Conservation (phyloP, 2,797 vertebrate species). For the Muscicapa comitata region DNA sequence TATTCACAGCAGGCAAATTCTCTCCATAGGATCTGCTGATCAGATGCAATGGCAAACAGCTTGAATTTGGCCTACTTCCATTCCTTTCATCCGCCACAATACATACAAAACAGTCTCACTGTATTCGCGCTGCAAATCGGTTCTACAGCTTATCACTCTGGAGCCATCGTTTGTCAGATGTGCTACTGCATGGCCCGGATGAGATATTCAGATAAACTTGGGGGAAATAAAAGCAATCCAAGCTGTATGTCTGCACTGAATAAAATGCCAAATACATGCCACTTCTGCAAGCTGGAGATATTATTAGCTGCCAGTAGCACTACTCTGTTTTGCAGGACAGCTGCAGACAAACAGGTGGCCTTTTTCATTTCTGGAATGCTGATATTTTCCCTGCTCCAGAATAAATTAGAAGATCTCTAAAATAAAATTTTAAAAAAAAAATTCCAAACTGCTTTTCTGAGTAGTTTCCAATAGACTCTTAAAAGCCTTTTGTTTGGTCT, state of each 20-base stretch:
- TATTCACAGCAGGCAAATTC: conserved; percentile 67
- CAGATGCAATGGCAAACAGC: conserved; percentile 49
- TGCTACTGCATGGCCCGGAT: background rate
- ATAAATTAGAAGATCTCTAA: background rate
- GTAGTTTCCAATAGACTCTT: background rate
- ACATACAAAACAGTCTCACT: conserved; percentile 35
- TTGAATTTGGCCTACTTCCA: conserved; percentile 36
- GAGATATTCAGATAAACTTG: conserved; percentile 54
- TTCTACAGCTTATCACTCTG: conserved; percentile 18
- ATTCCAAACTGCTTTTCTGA: background rate
- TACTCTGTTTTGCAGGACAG: background rate
- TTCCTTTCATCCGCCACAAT: conserved; percentile 11
- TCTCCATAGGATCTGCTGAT: conserved; percentile 67
- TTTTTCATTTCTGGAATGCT: conserved; percentile 20
- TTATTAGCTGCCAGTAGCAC: conserved; percentile 9
- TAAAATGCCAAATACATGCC: background rate
- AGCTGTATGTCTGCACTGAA: background rate
- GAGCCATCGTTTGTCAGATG: conserved; percentile 28
- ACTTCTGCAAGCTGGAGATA: background rate
- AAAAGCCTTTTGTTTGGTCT: background rate
- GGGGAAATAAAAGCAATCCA: conserved; percentile 35
- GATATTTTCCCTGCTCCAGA: background rate
- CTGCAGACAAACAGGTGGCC: conserved; percentile 45
- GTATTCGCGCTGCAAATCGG: background rate
- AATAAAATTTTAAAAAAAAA: background rate